Percentiles rank a stretch among this genome's conserved stretches.
phyloP scores from a whole-genome alignment of 2,888 invertebrate genomes.

The Papilio elwesi region DNA sequence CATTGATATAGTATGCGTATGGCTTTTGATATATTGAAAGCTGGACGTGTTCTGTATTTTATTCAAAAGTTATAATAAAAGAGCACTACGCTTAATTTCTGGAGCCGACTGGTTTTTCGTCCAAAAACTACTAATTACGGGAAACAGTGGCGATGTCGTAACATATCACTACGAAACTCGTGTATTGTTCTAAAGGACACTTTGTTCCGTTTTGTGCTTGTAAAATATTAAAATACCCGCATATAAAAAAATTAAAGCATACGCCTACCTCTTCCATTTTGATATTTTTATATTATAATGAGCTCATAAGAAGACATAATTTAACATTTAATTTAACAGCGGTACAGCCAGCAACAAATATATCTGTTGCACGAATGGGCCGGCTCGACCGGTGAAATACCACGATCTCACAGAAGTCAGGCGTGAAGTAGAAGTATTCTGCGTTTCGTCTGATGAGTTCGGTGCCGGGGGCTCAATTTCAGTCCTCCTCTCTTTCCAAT shows the following conservation, averaged over 20 bases:
- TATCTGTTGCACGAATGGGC: no score
- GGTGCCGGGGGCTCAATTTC: no score
- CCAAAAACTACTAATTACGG: slow-evolving; percentile 1
- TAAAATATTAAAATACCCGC: slow-evolving; percentile 3
- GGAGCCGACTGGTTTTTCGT: slow-evolving; percentile 6
- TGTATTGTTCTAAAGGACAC: slow-evolving; percentile 9
- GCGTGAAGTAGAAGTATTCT: no score
- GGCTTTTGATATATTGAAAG: neutral
- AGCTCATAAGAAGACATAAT: no score
- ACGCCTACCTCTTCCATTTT: neutral
- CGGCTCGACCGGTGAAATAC: no score
- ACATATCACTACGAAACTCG: slow-evolving; percentile 9
- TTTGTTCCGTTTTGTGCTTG: slow-evolving; percentile 9
- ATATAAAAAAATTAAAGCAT: neutral
- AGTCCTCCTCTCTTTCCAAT: no score
- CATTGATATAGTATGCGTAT: neutral
- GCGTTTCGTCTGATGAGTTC: no score
- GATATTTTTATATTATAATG: neutral
- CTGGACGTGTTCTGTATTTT: neutral
- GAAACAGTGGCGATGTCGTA: slow-evolving; percentile 6
- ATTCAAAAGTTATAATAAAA: slow-evolving; percentile 20
- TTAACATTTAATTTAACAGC: no score
- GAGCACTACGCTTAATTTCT: slow-evolving; percentile 9
- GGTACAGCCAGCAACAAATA: no score
- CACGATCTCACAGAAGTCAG: no score